phyloP scores from a whole-genome alignment of 2,888 invertebrate species.

The Drosophila barbarae region DNA sequence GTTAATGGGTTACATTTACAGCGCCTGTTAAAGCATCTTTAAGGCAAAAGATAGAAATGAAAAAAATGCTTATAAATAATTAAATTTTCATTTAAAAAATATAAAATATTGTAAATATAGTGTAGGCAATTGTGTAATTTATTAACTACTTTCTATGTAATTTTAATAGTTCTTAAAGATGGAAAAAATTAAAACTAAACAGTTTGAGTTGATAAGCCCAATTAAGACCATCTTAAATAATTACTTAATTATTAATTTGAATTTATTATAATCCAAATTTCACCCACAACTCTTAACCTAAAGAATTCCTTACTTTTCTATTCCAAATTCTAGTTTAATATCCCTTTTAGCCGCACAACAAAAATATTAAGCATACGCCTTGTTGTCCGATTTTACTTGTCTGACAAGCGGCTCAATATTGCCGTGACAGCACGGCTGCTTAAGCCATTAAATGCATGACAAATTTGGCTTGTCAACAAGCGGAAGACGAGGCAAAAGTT shows the following conservation, averaged over 20 bases:
- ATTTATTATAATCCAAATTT: too few relatives aligned
- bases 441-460: conserved; percentile 69
- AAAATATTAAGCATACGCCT: conserved; percentile 26
- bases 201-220: too few relatives aligned
- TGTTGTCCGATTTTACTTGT: conserved; percentile 15
- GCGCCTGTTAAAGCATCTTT: conserved; percentile 16
- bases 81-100: not conserved
- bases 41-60: not conserved
- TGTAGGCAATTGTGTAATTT: not conserved
- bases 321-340: not conserved
- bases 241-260: not conserved
- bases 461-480: conserved; percentile 66
- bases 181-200: too few relatives aligned
- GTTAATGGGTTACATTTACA: conserved; percentile 53
- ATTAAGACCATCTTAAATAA: not conserved
- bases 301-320: too few relatives aligned
- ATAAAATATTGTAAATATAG: not conserved
- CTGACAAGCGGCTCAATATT: conserved; percentile 27
- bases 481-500: conserved; percentile 57
- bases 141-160: not conserved
- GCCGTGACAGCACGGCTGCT: conserved; percentile 33
- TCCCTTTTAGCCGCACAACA: too few relatives aligned
- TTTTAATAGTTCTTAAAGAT: accelerated
- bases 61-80: not conserved
- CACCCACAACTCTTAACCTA: not conserved